A percentile compares a stretch with the other conserved stretches of the same genome.
phyloP scores from a whole-genome alignment of 2,797 vertebrate species.

The Enteromius radiatus region DNA sequence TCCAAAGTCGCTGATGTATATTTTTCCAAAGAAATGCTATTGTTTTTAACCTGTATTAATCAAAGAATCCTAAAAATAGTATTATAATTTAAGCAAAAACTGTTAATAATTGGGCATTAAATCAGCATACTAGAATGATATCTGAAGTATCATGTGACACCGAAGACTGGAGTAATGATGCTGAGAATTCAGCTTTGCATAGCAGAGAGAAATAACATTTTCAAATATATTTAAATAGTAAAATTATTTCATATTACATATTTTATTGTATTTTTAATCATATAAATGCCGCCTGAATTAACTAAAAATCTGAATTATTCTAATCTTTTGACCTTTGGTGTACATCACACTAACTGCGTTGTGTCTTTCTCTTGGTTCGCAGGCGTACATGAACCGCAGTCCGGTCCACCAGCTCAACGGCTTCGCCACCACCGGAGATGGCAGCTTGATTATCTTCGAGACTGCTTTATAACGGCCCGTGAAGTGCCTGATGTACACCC shows the following conservation, averaged over 20 bases:
- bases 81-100: neutral
- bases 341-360: neutral
- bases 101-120: neutral
- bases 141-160: neutral
- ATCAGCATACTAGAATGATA: neutral
- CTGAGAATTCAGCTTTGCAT: neutral
- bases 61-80: neutral
- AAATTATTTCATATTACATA: neutral
- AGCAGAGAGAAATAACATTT: neutral
- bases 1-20: too few relatives aligned
- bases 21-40: neutral
- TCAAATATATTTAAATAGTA: neutral
- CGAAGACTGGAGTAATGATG: neutral
- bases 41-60: neutral
- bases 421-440: constrained; percentile 47
- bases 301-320: too few relatives aligned
- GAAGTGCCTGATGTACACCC: neutral
- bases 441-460: constrained; percentile 73
- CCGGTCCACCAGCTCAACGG: constrained; percentile 57
- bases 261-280: neutral
- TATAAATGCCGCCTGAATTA: neutral
- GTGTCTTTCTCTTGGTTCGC: constrained; percentile 19
- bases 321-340: too few relatives aligned
- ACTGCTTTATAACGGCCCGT: constrained; percentile 68
- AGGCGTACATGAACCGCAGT: constrained; percentile 68